Evolutionary conservation across 2,797 vertebrate genomes (phyloP).

Genomic region (Ptychadena robeensis): DNA sequence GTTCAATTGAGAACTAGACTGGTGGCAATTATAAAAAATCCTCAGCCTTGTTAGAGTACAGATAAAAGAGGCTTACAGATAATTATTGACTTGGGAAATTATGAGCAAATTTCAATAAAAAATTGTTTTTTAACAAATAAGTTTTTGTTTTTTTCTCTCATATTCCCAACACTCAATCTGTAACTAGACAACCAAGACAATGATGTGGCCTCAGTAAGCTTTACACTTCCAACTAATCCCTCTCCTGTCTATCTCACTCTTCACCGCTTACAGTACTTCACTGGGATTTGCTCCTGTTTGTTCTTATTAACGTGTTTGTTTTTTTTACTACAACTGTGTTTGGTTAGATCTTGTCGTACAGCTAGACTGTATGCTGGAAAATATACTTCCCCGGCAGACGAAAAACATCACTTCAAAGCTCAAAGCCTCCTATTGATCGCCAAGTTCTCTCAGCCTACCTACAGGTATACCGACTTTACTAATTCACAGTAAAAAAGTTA

Average conservation of each 20-base stretch:
- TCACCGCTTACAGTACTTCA: constrained; percentile 20
- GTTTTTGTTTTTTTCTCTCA: not conserved
- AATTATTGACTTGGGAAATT: too few species aligned
- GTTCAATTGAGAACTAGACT: too few species aligned
- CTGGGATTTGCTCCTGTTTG: constrained; percentile 42
- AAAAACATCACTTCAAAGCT: not conserved
- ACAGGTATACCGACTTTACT: not conserved
- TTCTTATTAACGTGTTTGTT: constrained; percentile 44
- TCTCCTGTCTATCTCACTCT: constrained; percentile 1
- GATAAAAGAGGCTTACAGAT: too few species aligned
- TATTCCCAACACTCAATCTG: not conserved
- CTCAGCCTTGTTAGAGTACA: too few species aligned
- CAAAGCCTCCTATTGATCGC: not conserved
- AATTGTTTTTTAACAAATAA: constrained; percentile 9
- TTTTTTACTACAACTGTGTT: constrained; percentile 34
- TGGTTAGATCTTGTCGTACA: not conserved
- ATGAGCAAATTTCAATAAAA: too few species aligned
- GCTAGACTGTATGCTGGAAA: not conserved
- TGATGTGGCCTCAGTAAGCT: constrained; percentile 2
- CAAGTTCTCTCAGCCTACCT: not conserved
- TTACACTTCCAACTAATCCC: constrained; percentile 32
- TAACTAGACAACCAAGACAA: not conserved
- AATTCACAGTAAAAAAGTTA: not conserved
- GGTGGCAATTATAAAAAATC: too few species aligned
- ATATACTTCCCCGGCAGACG: not conserved